These are phyloP conservation scores for Hydra vulgaris DNA, from an alignment of 30 jellyfish, hydroid and myxozoan species.

Conservation along the genomic window DNA sequence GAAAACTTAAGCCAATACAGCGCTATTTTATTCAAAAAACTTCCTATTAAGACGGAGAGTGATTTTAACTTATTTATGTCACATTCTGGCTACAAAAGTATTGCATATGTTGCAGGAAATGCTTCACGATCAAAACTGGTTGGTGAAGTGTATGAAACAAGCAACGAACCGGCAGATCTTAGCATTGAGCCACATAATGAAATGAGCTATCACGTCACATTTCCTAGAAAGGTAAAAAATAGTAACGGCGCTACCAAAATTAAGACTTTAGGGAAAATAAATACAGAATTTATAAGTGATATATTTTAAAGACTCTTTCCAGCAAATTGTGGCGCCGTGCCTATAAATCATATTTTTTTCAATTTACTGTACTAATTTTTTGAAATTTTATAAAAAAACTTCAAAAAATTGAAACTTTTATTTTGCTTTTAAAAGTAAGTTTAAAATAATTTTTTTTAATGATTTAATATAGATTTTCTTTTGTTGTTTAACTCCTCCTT, in stretches of 20 bases:
- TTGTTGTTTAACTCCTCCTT: constrained; percentile 51
- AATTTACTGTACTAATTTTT: no score
- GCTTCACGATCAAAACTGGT: constrained; percentile 38
- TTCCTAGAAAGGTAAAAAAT: constrained; percentile 41
- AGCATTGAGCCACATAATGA: constrained; percentile 69
- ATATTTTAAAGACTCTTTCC: no score
- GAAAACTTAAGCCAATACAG: constrained; percentile 25
- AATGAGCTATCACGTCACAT: constrained; percentile 47
- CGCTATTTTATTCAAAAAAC: constrained; percentile 52
- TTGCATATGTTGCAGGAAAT: constrained; percentile 53
- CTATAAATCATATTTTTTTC: no score
- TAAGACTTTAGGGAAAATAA: no score
- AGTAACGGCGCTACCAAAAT: background rate
- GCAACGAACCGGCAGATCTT: constrained; percentile 65
- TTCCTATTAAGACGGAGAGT: constrained; percentile 31
- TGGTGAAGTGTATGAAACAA: constrained; percentile 45
- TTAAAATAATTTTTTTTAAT: no score
- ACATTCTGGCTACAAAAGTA: constrained; percentile 32
- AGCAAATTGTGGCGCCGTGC: no score
- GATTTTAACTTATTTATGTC: constrained; percentile 39
- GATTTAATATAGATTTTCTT: constrained; percentile 56
- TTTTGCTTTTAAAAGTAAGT: no score
- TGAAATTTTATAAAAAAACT: no score
- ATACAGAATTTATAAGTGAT: no score
- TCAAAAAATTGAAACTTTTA: no score